Evolutionary conservation across 2,113 vertebrate genomes (phyloP), one percentile per base, ranked within the genome.

Genomic region (Halcyon malimbica): DNA sequence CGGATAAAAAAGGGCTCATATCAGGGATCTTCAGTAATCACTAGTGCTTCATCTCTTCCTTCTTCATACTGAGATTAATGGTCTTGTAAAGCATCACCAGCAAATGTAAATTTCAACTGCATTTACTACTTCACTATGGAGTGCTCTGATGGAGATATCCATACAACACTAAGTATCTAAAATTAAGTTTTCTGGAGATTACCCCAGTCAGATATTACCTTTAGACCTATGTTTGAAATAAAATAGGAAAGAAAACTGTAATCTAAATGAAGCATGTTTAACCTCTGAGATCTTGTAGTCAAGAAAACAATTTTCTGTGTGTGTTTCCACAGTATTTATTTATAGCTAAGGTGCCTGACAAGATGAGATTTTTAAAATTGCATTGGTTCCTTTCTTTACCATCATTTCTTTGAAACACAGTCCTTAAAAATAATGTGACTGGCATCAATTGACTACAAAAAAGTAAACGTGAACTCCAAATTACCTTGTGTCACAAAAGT

Each of bases 391-490:
- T 83, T 85, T 68, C 60, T 89, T 79, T 80, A 75, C 11, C 5
- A 67, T 5, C 4, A 57, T 88, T 85, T 51, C 31, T 83, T 92
- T 78, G 46, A 88, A 88, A 89, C 35, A 2, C 23, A 70, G 37
- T n/a, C 25, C 83, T 90, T 93, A 71, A 83, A 94, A 93, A 88
- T 62, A 93, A 76, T 51, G 39, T 76, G 31, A 88, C 29, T 88
- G 90, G 6, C 12, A 80, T 68, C 19, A 25, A 65, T 31, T 83
- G 62, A 63, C 29, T 80, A n/a, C 15, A 54, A 80, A 87, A n/a
- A 65, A 28, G 13, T 54, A 92, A 85, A 69, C 3, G 21, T 50
- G 5, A 91, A 83, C 60, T 81, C 48, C 14, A 83, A 88, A 62
- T 73, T 70, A n/a, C n/a, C 33, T 84, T 71, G 23, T 29, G 46